phyloP scores from a whole-genome alignment of 2,797 vertebrate species.

The Lophotriccus pileatus region DNA sequence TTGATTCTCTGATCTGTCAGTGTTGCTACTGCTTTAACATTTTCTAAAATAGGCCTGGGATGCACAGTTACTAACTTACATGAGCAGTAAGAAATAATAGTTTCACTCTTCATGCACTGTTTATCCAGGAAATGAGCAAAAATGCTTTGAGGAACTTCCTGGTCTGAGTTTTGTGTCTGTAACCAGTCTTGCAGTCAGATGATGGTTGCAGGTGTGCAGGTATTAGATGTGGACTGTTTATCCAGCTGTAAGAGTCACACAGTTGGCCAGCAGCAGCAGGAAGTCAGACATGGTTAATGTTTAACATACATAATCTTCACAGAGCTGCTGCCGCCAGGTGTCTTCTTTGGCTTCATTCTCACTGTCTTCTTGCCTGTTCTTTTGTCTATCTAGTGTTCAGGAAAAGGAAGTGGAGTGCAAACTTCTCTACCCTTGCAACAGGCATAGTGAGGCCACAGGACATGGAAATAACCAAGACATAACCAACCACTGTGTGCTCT shows the following conservation, averaged over 20 bases:
- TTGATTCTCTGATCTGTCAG: background rate
- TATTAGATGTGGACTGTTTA: slow-evolving; percentile 1
- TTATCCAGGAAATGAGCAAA: background rate
- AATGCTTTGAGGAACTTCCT: background rate
- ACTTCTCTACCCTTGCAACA: background rate
- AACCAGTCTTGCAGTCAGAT: background rate
- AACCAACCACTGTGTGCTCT: background rate
- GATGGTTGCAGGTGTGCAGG: background rate
- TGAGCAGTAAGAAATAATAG: background rate
- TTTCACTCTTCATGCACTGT: background rate
- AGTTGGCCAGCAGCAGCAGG: background rate
- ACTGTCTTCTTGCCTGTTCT: background rate
- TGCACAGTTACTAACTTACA: background rate
- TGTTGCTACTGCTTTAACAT: background rate
- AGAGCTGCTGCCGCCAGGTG: slow-evolving; percentile 37
- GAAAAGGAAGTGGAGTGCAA: background rate
- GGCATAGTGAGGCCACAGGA: background rate
- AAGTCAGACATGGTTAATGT: background rate
- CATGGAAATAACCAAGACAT: background rate
- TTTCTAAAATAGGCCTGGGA: background rate
- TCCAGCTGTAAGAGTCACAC: slow-evolving; percentile 9
- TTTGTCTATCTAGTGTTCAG: background rate
- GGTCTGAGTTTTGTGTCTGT: background rate
- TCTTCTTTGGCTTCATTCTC: slow-evolving; percentile 1
- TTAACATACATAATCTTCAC: slow-evolving; percentile 6